phyloP scores from a whole-genome alignment of 2,888 invertebrate genomes.

The Scrobipalpa costella region DNA sequence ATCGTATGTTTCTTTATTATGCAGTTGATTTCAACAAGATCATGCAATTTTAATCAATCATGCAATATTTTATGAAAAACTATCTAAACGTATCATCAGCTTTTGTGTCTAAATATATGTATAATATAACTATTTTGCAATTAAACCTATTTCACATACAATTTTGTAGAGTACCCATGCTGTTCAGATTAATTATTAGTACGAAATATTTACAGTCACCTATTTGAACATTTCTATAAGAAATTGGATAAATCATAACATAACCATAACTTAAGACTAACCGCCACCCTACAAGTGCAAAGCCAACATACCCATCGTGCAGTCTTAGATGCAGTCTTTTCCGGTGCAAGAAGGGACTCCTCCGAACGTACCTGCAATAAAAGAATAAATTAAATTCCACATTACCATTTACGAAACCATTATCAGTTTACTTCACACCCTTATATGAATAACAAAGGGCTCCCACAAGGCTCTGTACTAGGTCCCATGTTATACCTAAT shows the following conservation, averaged over 20 bases:
- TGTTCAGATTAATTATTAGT: no score
- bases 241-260: no score
- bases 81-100: not conserved
- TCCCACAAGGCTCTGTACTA: not conserved
- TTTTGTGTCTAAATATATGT: not conserved
- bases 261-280: constrained; percentile 29
- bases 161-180: no score
- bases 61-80: not conserved
- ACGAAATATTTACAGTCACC: no score
- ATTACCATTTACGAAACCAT: not conserved
- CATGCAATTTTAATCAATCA: constrained; percentile 6
- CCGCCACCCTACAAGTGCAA: constrained; percentile 55
- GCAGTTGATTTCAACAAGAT: not conserved
- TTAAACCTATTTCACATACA: no score
- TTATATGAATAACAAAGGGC: not conserved
- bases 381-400: constrained; percentile 19
- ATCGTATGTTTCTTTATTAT: not conserved
- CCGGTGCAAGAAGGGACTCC: constrained; percentile 71
- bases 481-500: not conserved
- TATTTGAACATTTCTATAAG: no score
- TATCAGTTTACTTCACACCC: not conserved
- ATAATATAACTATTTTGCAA: no score
- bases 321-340: constrained; percentile 59
- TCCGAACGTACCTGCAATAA: constrained; percentile 77
- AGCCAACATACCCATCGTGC: constrained; percentile 73